Base-by-base conservation (phyloP, 2,888 invertebrate species). In the Nomada goodeniana region DNA sequence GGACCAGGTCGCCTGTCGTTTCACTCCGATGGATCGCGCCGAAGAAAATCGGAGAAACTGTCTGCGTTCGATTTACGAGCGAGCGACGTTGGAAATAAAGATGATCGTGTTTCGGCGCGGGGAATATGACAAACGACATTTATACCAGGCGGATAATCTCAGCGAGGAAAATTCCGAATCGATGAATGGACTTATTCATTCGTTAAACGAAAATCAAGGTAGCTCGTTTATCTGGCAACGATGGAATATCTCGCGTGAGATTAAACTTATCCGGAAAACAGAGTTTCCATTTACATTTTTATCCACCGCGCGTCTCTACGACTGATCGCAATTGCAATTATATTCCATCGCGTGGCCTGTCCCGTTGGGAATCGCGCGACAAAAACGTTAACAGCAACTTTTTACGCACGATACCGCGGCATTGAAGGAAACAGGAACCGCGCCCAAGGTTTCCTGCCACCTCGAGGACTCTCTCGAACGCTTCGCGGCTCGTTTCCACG, bases 201-300 rank as follows among this genome's bases (percentile, higher is more conserved):
- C 26, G 63, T 79, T 69, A 64, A 79, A 70, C 47, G 57, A 53
- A 64, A 79, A 69, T 79, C 53, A 18, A 68, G 42, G 57, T 50
- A n/a, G 11, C 23, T 42, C 23, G 23, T 59, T 64, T 44, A 63
- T n/a, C 61, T n/a, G 60, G 50, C 63, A 29, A 26, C 26, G 26
- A 26, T 26, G 26, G 26, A 26, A 26, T 2, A 2, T 18, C 50
- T 47, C 20, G 47, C n/a, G 15, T 20, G 26, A 76, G 20, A 57
- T 72, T 57, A 64, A 69, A 75, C 52, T 11, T 13, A 11, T 20
- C 63, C 20, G 15, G 59, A 42, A 7, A 44, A 13, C 44, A 7
- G n/a, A 10, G 53, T 20, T 53, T 53, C 11, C n/a, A 20, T 53
- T 53, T 20, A n/a, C 53, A 20, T 53, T 20, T 20, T 20, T 53